phyloP scores from a whole-genome alignment of 92 coral and sea anemone genomes.

The Epizoanthus rinbou region DNA sequence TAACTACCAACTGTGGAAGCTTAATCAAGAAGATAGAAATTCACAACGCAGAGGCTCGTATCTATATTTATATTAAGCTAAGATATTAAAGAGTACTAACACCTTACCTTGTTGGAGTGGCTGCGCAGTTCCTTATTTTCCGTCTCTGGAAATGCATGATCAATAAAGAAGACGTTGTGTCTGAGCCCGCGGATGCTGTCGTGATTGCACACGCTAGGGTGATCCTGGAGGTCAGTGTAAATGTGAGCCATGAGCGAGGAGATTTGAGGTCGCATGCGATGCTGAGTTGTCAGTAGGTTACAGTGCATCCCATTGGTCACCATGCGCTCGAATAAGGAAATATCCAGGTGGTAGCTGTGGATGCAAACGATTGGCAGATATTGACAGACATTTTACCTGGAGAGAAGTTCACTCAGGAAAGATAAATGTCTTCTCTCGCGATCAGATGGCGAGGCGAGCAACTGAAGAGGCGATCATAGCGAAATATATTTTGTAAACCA shows the following conservation, averaged over 20 bases:
- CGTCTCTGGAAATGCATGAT: slow-evolving; percentile 71
- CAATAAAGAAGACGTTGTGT: slow-evolving; percentile 70
- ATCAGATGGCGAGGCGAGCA: too few relatives aligned
- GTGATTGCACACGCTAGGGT: slow-evolving; percentile 59
- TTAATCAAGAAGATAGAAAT: too few relatives aligned
- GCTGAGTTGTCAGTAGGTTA: slow-evolving; percentile 73
- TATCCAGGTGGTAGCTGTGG: slow-evolving; percentile 55
- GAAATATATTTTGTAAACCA: too few relatives aligned
- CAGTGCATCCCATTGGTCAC: slow-evolving; percentile 82
- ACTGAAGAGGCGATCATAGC: too few relatives aligned
- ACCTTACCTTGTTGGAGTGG: slow-evolving; percentile 62
- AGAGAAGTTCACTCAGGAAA: too few relatives aligned
- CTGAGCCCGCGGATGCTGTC: slow-evolving; percentile 64
- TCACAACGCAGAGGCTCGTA: too few relatives aligned
- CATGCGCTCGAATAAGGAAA: slow-evolving; percentile 92
- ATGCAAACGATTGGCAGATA: background rate
- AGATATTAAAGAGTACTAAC: background rate
- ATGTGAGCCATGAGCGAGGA: slow-evolving; percentile 69
- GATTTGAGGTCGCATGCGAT: slow-evolving; percentile 93
- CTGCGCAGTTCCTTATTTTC: slow-evolving; percentile 71
- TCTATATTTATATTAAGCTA: too few relatives aligned
- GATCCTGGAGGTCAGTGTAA: slow-evolving; percentile 72
- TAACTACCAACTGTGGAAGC: too few relatives aligned
- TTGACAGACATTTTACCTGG: background rate
- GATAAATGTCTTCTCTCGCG: too few relatives aligned